Evolutionary conservation across 2,888 invertebrate genomes (phyloP).

Genomic region (Brachylomia viminalis): DNA sequence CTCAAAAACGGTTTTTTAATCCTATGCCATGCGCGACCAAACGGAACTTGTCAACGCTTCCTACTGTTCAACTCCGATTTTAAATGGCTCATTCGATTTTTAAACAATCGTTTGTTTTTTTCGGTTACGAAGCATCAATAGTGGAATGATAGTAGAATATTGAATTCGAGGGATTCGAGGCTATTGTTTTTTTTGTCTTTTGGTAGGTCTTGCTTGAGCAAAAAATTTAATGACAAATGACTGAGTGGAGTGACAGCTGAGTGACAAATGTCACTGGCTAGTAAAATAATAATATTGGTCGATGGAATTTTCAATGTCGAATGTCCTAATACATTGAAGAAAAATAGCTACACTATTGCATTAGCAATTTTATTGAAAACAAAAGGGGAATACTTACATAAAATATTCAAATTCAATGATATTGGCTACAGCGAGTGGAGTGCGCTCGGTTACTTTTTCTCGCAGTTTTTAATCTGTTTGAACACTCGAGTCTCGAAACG

Average conservation of each 20-base stretch:
- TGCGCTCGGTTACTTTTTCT: slow-evolving; percentile 20
- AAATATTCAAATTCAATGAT: slow-evolving; percentile 52
- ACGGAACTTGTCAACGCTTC: slow-evolving; percentile 80
- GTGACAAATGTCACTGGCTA: slow-evolving; percentile 4
- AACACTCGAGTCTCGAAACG: slow-evolving; percentile 12
- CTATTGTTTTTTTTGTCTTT: slow-evolving; percentile 22
- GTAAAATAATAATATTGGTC: slow-evolving; percentile 9
- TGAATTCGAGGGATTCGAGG: slow-evolving; percentile 19
- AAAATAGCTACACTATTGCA: not conserved
- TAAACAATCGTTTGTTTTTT: slow-evolving; percentile 51
- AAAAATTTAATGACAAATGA: slow-evolving; percentile 9
- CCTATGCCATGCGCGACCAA: slow-evolving; percentile 81
- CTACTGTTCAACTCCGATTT: slow-evolving; percentile 73
- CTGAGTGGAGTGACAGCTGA: not conserved
- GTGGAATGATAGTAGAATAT: slow-evolving; percentile 32
- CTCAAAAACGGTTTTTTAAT: slow-evolving; percentile 82
- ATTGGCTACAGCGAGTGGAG: slow-evolving; percentile 11
- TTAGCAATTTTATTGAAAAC: slow-evolving; percentile 26
- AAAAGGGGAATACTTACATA: slow-evolving; percentile 33
- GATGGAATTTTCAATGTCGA: not conserved
- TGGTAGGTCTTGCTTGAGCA: not conserved
- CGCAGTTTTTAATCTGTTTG: slow-evolving; percentile 41
- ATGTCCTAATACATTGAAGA: not conserved
- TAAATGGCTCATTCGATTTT: slow-evolving; percentile 64
- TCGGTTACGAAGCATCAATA: slow-evolving; percentile 17